Evolutionary conservation across 2,113 vertebrate species (phyloP).

Genomic region (Acrocephalus kingi): DNA sequence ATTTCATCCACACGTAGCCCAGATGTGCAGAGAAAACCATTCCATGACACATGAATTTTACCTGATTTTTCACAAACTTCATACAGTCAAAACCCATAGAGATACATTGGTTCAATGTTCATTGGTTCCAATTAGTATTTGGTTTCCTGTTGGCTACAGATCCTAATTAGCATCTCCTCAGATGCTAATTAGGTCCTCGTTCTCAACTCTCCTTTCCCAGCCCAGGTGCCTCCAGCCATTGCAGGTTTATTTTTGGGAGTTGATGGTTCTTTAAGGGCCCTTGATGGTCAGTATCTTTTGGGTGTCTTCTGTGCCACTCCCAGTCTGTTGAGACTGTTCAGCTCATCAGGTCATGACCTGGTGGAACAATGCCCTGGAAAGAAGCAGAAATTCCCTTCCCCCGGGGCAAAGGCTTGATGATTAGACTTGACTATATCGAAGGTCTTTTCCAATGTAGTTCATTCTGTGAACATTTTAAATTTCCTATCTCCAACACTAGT

Average conservation of each 20-base stretch:
- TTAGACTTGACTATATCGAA: not conserved
- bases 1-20: too few species aligned
- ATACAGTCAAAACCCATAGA: not conserved
- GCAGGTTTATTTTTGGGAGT: not conserved
- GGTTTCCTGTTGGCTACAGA: not conserved
- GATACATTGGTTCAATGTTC: not conserved
- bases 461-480: not conserved
- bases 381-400: not conserved
- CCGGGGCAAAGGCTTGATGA: not conserved
- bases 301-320: too few species aligned
- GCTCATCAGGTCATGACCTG: not conserved
- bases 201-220: not conserved
- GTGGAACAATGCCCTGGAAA: not conserved
- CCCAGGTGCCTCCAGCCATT: not conserved
- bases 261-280: too few species aligned
- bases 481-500: not conserved
- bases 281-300: not conserved
- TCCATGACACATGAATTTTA: not conserved
- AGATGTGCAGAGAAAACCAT: not conserved
- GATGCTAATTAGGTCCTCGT: not conserved
- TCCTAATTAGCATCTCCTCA: not conserved
- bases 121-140: not conserved
- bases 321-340: not conserved
- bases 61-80: not conserved
- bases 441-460: not conserved